Base-by-base conservation (phyloP, 2,888 invertebrate genomes). In the Alcis repandata region DNA sequence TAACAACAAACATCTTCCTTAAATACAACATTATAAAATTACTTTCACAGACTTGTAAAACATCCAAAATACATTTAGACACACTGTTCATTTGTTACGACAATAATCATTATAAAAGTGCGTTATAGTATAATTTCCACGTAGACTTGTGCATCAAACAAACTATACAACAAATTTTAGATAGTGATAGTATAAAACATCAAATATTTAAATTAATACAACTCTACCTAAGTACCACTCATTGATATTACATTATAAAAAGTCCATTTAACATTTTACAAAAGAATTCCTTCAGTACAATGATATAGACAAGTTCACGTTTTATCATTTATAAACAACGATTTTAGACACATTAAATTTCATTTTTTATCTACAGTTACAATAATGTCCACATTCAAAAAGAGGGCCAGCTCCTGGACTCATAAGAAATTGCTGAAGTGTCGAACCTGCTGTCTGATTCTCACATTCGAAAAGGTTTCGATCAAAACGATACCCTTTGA, bases 1-100 rank as follows among this genome's bases (percentile, higher is more conserved):
- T 22, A 74, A 76, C 75, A 78, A 77, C 75, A 78, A 77, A 81
- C 75, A 79, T 74, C 72, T 77, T 76, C 61, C 76, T 64, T 78
- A 78, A 75, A 71, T 76, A 73, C 84, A 86, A 79, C 80, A 79
- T 84, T 90, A 90, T 79, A 91, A 91, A 91, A 91, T 91, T 91
- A 91, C 81, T 82, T 85, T 82, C 79, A 89, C 84, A 75, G 77
- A 80, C 71, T 86, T 89, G 87, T 90, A 89, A 88, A 90, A 88
- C 88, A 89, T 91, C 89, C 84, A 91, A 91, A 89, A 90, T 87
- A 89, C 88, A 85, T 78, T 73, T 72, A 78, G 72, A 79, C 72
- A 78, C 75, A 78, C 75, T 69, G 73, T 76, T 72, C 65, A 80
- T 75, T 73, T 67, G 67, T 62, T 66, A 63, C 33, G 11, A 51